Evolutionary conservation across 2,888 invertebrate species (phyloP), one percentile per base, ranked within the genome.

Genomic region (Lacanobia wlatinum): DNA sequence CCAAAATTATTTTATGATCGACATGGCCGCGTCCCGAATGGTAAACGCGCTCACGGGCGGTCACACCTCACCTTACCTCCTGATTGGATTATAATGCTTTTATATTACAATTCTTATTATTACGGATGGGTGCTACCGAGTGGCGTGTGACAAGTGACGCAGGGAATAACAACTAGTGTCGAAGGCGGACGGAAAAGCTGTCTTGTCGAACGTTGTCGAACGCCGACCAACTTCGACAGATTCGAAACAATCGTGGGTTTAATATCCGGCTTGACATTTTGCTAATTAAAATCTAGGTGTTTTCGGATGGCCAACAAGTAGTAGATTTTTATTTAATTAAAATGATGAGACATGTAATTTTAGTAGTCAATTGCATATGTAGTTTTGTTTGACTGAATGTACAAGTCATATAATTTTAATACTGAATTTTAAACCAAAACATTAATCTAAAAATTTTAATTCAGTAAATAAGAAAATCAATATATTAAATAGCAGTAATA

Each of bases 31-130:
- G 94, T 86, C 81, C 86, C 89, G 96, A 94, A 96, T 96, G 90
- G 93, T 94, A 93, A 95, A 88, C 86, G 89, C 80, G 87, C 90
- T 90, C 90, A 89, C 94, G 94, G 95, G 94, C 95, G 96, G 95
- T 92, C 95, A 92, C 92, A 92, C 93, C 91, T 92, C 92, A 89
- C 87, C 90, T 91, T 92, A 90, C 90, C 88, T 90, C 91, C 91
- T 96, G 95, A 96, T 96, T 96, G 96, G 96, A 95, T 95, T 96
- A 96, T 96, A 95, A 96, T 96, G 91, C 93, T 93, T 94, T 95
- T 94, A 95, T 94, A 96, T 95, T 95, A 95, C 94, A 90, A 92
- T 95, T 96, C 94, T 94, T 95, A 96, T 94, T 94, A 94, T 93
- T 92, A 92, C 92, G 90, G 92, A 90, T 91, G 90, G 90, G 87